These are phyloP conservation scores for Macrotis lagotis DNA, from an alignment of 2,113 vertebrate species.

Conservation along the genomic window DNA sequence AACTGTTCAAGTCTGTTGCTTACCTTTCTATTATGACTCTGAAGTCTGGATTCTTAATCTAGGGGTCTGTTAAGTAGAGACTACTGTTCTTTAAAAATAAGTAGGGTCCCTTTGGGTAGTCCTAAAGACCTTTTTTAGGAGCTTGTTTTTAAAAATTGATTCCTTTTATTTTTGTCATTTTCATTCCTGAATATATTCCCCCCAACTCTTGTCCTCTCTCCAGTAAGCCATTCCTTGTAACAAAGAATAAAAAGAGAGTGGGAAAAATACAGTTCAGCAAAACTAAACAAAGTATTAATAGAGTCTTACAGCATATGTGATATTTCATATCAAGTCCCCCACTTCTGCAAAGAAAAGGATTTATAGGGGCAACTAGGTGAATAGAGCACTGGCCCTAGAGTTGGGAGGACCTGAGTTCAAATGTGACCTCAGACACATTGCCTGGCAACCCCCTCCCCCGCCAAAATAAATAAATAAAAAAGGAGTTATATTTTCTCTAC, in stretches of 20 bases:
- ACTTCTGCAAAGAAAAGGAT: background rate
- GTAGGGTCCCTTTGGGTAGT: background rate
- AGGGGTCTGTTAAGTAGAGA: background rate
- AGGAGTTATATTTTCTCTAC: background rate
- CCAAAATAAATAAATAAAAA: no score
- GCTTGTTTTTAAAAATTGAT: background rate
- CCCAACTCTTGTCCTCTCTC: background rate
- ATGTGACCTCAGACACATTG: no score
- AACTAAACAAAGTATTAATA: background rate
- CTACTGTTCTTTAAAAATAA: background rate
- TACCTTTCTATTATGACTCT: background rate
- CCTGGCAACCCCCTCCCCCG: no score
- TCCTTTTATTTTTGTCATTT: background rate
- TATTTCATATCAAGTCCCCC: background rate
- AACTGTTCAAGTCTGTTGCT: background rate
- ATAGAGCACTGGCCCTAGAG: no score
- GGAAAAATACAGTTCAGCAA: background rate
- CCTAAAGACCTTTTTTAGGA: background rate
- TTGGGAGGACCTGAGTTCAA: no score
- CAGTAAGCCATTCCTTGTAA: background rate
- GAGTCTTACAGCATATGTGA: background rate
- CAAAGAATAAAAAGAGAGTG: background rate
- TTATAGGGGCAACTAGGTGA: no score
- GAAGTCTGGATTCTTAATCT: background rate
- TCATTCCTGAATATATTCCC: background rate